phyloP scores from a whole-genome alignment of 1,140 invertebrate genomes.

The Ridgeia piscesae region DNA sequence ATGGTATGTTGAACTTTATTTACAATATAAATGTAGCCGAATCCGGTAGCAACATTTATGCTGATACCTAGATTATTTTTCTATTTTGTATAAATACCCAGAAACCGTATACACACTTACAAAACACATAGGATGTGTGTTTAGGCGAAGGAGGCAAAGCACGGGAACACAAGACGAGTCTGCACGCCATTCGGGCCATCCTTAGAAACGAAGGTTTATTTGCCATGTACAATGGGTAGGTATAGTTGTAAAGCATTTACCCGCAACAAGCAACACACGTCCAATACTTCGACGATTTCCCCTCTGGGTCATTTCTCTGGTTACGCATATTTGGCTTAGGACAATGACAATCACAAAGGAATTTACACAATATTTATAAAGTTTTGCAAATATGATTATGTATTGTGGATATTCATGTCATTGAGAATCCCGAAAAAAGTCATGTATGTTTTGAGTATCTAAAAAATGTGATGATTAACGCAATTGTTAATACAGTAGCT shows the following conservation, averaged over 20 bases:
- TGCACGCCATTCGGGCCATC: constrained; percentile 72
- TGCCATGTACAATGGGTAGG: constrained; percentile 81
- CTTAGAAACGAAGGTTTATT: constrained; percentile 84
- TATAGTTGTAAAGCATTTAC: constrained; percentile 39
- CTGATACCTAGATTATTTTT: no score
- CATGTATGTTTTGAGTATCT: background rate
- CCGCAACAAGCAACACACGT: background rate
- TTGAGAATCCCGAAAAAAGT: background rate
- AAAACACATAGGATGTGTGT: background rate
- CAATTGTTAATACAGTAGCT: no score
- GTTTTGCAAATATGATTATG: background rate
- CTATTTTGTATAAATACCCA: no score
- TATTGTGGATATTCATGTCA: background rate
- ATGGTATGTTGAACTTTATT: no score
- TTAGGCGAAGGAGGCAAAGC: constrained; percentile 65
- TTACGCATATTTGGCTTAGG: background rate
- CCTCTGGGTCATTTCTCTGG: background rate
- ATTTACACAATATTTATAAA: background rate
- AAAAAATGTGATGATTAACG: no score
- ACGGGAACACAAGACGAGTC: constrained; percentile 75
- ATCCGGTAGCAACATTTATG: no score
- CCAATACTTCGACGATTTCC: background rate
- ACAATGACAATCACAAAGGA: background rate
- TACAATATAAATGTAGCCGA: no score
- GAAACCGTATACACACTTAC: no score